Base-by-base conservation (phyloP, 1,140 invertebrate genomes). In the Leptoteleia sp. region DNA sequence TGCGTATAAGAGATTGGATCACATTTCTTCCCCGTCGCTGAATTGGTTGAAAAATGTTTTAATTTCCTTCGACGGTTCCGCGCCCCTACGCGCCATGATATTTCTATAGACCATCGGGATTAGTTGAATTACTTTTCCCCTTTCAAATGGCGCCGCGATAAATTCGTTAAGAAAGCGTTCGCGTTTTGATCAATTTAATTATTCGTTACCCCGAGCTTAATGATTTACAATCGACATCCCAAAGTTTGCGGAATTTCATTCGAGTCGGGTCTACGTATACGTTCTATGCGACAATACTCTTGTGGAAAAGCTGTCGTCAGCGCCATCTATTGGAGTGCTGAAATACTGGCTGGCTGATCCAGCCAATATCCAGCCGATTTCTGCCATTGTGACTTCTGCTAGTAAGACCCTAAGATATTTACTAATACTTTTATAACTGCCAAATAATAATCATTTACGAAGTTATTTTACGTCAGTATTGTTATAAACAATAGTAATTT, bases 21-120 rank as follows among this genome's bases (percentile, higher is more conserved):
- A 54, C 47, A 54, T 62, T 72, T 62, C 47, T 54, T 52, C 12
- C n/a, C 37, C 15, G 29, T 42, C 65, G 33, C 9, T 16, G 9
- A 70, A 59, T 40, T 50, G 45, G 31, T 50, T 71, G 67, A 71
- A 61, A 71, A 71, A 71, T 71, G 55, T 71, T 71, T 61, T 61
- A 59, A 71, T 71, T 71, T 61, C 55, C 45, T 70, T 33, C 35
- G 27, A 70, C 13, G 35, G 22, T 31, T 55, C 47, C 11, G 22
- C 25, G 42, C 45, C 11, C n/a, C 38, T 11, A 22, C 25, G 42
- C 47, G 11, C 8, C 7, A 5, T 5, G 19, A 29, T 45, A 45
- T 57, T 68, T 57, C 43, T 52, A 40, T 40, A 57, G 50, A 37
- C 35, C 27, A 29, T 55, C 8, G 1, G 12, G 40, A 67, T 55